Base-by-base conservation (phyloP, 2,113 vertebrate genomes). In the Athene cunicularia region DNA sequence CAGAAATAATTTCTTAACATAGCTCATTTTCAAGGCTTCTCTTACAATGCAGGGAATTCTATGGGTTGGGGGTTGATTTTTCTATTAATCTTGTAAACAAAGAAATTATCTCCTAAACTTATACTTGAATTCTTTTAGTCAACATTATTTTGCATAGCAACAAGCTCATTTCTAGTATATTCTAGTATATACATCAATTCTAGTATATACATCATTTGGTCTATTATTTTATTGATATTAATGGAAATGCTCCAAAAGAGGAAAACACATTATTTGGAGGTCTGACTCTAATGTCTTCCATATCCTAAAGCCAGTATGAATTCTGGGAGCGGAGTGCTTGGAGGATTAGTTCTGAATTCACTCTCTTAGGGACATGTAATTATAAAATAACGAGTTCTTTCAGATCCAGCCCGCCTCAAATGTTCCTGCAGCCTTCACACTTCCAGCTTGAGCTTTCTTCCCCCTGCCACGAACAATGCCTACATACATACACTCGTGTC, bases 101-200 rank as follows among this genome's bases (percentile, higher is more conserved):
- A 87, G 71, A 86, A 90, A 93, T 79, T 53, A 82, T 79, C 56
- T 76, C 66, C 91, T 63, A 76, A 91, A 90, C 33, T 74, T 71
- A 55, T 9, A 35, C 30, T 88, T 74, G 14, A 26, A 10, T 86
- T 76, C 39, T 91, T 93, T 49, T 11, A 37, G 81, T 80, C 77
- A 68, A 59, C 22, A 37, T 74, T 56, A 91, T 55, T 93, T 94
- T 91, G 71, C 94, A 86, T 50, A 87, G 91, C 84, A 95, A 95
- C 71, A 62, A 80, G 45, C 37, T 93, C 75, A 82, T 94, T 95
- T 91, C 27, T 23, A 67, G 80, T 55, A 4, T 70, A 81, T 91
- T 93, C 93, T n/a, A n/a, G n/a, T n/a, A n/a, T n/a, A n/a, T n/a
- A n/a, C n/a, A n/a, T n/a, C n/a, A n/a, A n/a, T n/a, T n/a, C n/a